A percentile compares a stretch with the other conserved stretches of the same genome.
Conservation (phyloP, 2,888 invertebrate genomes). For the Hyppa rectilinea region DNA sequence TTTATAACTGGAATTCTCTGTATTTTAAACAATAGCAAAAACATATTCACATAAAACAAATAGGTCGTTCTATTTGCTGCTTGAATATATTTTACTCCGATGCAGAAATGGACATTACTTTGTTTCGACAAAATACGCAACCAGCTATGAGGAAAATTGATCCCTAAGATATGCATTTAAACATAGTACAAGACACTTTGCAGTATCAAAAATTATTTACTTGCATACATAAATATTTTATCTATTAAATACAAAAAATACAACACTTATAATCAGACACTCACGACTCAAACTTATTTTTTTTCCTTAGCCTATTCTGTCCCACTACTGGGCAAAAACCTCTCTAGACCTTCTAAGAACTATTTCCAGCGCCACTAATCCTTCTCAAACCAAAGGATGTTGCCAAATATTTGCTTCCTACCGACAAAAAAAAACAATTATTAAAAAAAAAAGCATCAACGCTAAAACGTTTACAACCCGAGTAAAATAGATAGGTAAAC, state of each 20-base stretch:
- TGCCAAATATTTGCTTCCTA: background rate
- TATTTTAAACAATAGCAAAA: constrained; percentile 6
- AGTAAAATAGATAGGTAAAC: constrained; percentile 59
- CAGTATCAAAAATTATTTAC: background rate
- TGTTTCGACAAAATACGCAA: background rate
- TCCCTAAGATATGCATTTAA: constrained; percentile 3
- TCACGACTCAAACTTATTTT: too few species aligned
- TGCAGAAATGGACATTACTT: constrained; percentile 16
- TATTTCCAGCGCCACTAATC: too few species aligned
- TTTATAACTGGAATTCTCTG: background rate
- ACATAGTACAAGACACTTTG: background rate
- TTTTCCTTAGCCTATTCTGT: too few species aligned
- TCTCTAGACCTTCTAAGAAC: too few species aligned
- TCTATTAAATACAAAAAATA: background rate
- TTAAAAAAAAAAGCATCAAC: constrained; percentile 12
- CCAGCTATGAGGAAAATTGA: background rate
- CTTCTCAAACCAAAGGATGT: background rate
- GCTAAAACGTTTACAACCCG: constrained; percentile 6
- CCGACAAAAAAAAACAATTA: background rate
- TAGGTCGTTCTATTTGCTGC: background rate
- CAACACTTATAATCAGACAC: background rate
- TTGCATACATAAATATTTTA: background rate
- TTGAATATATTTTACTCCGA: constrained; percentile 28
- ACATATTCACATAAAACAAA: background rate
- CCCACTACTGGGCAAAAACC: too few species aligned